Base-by-base conservation (phyloP, 2,888 invertebrate species). In the Apodemia hepburni region DNA sequence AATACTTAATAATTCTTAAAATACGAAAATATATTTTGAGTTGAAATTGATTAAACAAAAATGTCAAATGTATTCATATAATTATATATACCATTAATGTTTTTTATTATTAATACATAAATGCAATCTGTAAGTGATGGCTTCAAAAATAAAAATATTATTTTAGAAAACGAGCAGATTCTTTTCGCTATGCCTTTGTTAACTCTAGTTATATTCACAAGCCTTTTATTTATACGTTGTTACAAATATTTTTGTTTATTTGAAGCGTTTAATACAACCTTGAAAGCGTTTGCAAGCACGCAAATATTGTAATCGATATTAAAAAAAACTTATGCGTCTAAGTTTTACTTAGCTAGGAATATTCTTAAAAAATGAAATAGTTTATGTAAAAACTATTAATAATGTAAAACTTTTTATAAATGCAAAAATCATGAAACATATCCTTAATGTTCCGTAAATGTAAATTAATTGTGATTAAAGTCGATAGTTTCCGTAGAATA, bases 161-260 rank as follows among this genome's bases (percentile, higher is more conserved):
- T 27, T 11, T 61, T 29, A 33, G 47, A 61, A 65, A 67, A 68
- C 63, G 49, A 45, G 42, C 57, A 61, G 45, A 51, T 60, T 49
- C 66, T 62, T 70, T 70, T 70, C 68, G 69, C 71, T 68, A 64
- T 59, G 66, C 68, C 69, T 57, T 68, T 66, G 63, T 66, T 72
- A 76, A 78, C 64, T 70, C 71, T 76, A 80, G 69, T 81, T 70
- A 83, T 81, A 78, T 81, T 85, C 85, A 85, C 84, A 85, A 85
- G 84, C 84, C 82, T 84, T 84, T 76, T 63, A 42, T 65, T 64
- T 64, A 60, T 45, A 64, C 45, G 27, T 62, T 49, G 61, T 29
- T 62, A 66, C 59, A 65, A 63, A 64, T 57, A 62, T 62, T 65
- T 42, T 42, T 42, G 42, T 38, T 64, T 54, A 59, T 65, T 51